These are phyloP conservation scores for Hyperopisus bebe DNA, from an alignment of 2,113 vertebrate genomes.

Conservation along the genomic window DNA sequence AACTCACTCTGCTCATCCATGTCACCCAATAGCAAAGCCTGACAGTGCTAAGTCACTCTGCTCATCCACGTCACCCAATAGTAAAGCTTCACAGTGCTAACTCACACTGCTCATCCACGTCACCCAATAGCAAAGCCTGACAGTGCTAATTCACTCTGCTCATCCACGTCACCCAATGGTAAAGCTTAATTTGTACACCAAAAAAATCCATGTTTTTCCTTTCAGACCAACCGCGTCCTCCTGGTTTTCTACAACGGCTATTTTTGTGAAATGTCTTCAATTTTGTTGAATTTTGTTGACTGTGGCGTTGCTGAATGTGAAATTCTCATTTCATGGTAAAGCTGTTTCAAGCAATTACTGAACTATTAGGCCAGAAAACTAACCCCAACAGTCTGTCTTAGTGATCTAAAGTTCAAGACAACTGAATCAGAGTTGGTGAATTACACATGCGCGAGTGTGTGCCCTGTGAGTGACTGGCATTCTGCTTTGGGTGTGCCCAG, in stretches of 20 bases:
- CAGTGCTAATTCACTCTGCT: neutral
- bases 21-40: too few relatives aligned
- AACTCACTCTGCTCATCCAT: too few relatives aligned
- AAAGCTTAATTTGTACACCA: neutral
- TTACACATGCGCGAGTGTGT: neutral
- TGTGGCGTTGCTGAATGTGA: neutral
- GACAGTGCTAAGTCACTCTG: neutral
- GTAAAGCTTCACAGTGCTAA: neutral
- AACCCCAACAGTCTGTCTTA: neutral
- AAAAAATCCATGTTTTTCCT: neutral
- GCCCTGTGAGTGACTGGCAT: neutral
- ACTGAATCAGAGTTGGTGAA: neutral
- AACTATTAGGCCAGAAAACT: neutral
- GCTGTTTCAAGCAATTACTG: neutral
- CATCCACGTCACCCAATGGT: neutral
- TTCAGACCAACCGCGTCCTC: neutral
- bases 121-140: too few relatives aligned
- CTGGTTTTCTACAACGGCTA: neutral
- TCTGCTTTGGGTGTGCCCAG: neutral
- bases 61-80: neutral
- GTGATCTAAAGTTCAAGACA: neutral
- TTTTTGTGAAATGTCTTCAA: neutral
- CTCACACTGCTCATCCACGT: neutral
- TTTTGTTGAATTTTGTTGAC: constrained; percentile 1
- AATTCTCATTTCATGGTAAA: neutral